These are phyloP conservation scores for Corynorhinus townsendii DNA, from an alignment of 2,113 vertebrate genomes.

Conservation along the genomic window DNA sequence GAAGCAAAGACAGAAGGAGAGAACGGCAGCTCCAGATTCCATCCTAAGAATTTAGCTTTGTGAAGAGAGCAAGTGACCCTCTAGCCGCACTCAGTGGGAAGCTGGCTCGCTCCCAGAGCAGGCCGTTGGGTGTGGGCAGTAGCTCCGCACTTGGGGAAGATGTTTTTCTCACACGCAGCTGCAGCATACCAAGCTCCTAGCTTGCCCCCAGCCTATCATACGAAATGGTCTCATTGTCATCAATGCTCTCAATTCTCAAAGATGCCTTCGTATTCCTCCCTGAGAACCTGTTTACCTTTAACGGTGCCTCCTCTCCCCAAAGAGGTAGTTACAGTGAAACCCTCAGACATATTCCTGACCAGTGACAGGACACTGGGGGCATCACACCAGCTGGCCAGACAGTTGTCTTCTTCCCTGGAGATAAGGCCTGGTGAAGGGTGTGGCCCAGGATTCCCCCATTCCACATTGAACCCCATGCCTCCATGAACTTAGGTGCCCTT, in stretches of 20 bases:
- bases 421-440: neutral
- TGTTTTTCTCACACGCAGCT: neutral
- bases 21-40: neutral
- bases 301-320: neutral
- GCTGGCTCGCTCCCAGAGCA: neutral
- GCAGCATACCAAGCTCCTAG: neutral
- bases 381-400: neutral
- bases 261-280: neutral
- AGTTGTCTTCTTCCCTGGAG: neutral
- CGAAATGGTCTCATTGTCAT: neutral
- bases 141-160: neutral
- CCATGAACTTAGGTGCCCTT: neutral
- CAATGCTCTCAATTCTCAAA: conserved; percentile 21
- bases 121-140: neutral
- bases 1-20: neutral
- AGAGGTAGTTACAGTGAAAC: neutral
- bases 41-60: neutral
- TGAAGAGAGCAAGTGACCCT: neutral
- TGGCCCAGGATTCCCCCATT: neutral
- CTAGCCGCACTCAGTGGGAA: neutral
- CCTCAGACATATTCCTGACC: neutral
- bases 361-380: neutral
- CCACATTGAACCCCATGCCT: neutral
- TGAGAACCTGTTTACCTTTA: neutral
- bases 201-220: neutral